Base-by-base conservation (phyloP, 2,113 vertebrate species). In the Varanus salvator region DNA sequence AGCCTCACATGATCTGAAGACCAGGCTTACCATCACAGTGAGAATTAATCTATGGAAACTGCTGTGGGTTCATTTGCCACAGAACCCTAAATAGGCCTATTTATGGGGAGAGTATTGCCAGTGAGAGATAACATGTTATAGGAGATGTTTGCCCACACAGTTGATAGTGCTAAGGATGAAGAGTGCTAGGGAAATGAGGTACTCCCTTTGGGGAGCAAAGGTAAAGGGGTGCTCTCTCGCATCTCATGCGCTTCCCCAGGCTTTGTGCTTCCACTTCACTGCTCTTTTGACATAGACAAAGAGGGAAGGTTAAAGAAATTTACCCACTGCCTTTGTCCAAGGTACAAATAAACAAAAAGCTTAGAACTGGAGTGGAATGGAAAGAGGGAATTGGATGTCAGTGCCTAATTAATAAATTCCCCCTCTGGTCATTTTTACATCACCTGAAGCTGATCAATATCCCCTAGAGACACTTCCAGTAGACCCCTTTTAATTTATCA, bases 391-490 rank as follows among this genome's bases (percentile, higher is more conserved):
- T 97, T 98, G 97, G 96, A 97, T 98, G 97, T 98, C 97, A 97
- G 97, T 96, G 97, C 96, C 96, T 98, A 98, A 98, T 98, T 97
- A 98, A 98, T 98, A 98, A 98, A 98, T 97, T 97, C 96, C 93
- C 60, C 94, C 93, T 96, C 93, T 94, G 93, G 95, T 93, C 87
- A 94, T 96, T 96, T 96, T 93, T 93, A 94, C 92, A 90, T 95
- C 92, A 93, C 91, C 95, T 95, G 93, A 94, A 95, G 80, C 95
- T 97, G 97, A 97, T 98, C 98, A 97, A 98, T 98, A 98, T 96
- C 95, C 96, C 95, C 93, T 96, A 97, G 96, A 94, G 94, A 77
- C 90, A 83, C 91, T 96, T 96, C 91, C 93, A 94, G 38, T 34
- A 91, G 85, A 88, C 91, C 93, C 93, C 80, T 97, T 98, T 97